Percentiles rank a stretch among this genome's conserved stretches.
Evolutionary conservation across 2,113 vertebrate species (phyloP).

Genomic region (Lagopus leucura): DNA sequence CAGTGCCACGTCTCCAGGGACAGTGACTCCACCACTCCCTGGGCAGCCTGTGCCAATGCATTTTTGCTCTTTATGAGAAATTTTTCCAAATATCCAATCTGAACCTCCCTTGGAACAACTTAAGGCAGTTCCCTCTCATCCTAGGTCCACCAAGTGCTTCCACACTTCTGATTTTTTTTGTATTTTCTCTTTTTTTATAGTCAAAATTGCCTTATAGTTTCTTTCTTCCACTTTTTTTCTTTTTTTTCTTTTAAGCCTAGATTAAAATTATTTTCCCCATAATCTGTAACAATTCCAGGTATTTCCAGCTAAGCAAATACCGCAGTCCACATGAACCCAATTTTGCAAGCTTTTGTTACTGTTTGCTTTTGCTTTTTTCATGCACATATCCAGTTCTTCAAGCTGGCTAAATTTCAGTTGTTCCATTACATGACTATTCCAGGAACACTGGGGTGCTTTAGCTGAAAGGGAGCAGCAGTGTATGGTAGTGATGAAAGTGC

Average conservation of each 20-base stretch:
- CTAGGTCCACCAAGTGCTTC: background rate
- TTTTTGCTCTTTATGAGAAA: too few species aligned
- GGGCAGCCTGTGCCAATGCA: too few species aligned
- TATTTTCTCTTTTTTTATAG: background rate
- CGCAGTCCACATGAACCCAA: background rate
- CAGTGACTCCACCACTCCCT: too few species aligned
- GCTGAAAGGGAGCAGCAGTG: background rate
- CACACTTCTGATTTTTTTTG: background rate
- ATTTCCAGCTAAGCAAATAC: background rate
- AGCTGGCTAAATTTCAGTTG: background rate
- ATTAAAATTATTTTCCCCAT: background rate
- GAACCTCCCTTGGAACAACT: too few species aligned
- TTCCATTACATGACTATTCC: rapidly evolving
- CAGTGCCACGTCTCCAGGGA: too few species aligned
- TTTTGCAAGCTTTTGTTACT: background rate
- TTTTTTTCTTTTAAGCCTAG: background rate
- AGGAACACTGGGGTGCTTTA: background rate
- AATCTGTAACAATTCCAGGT: background rate
- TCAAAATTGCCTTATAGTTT: background rate
- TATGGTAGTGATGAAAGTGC: rapidly evolving
- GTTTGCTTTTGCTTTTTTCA: background rate
- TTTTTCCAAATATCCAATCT: too few species aligned
- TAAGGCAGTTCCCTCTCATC: background rate
- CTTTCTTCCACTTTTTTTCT: background rate
- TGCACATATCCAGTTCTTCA: background rate